Evolutionary conservation across 2,888 invertebrate genomes (phyloP).

Genomic region (Polia nebulosa): DNA sequence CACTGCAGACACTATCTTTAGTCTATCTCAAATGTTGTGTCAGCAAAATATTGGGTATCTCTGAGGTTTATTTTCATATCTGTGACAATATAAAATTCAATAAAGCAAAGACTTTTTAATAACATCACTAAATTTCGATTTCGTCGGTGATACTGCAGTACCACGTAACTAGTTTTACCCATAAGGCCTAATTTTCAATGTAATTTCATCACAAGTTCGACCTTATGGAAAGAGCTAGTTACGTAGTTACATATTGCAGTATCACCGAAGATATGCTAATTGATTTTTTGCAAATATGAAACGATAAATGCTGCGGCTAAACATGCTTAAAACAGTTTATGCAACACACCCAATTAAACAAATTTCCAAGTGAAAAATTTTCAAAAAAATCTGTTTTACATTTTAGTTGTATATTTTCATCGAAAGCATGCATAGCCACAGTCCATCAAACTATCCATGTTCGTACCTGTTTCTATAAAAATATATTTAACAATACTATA

Average conservation of each 20-base stretch:
- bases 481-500: conserved; percentile 53
- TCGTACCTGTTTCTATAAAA: conserved; percentile 68
- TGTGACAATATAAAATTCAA: neutral
- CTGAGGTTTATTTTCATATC: conserved; percentile 37
- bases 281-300: conserved; percentile 28
- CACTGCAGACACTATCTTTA: neutral
- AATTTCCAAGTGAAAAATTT: neutral
- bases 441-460: conserved; percentile 47
- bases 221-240: too few relatives aligned
- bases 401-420: conserved; percentile 18
- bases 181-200: too few relatives aligned
- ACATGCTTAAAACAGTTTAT: conserved; percentile 7
- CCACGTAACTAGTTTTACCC: too few relatives aligned
- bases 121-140: neutral
- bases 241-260: too few relatives aligned
- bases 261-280: too few relatives aligned
- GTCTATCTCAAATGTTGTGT: neutral
- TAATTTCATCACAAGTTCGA: too few relatives aligned
- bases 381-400: neutral
- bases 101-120: neutral
- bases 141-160: too few relatives aligned
- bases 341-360: conserved; percentile 51
- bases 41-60: conserved; percentile 33
- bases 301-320: conserved; percentile 30
- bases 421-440: conserved; percentile 10